A percentile compares a stretch with the other conserved stretches of the same genome.
Conservation (phyloP, 2,113 vertebrate species). For the Alligator mississippiensis region DNA sequence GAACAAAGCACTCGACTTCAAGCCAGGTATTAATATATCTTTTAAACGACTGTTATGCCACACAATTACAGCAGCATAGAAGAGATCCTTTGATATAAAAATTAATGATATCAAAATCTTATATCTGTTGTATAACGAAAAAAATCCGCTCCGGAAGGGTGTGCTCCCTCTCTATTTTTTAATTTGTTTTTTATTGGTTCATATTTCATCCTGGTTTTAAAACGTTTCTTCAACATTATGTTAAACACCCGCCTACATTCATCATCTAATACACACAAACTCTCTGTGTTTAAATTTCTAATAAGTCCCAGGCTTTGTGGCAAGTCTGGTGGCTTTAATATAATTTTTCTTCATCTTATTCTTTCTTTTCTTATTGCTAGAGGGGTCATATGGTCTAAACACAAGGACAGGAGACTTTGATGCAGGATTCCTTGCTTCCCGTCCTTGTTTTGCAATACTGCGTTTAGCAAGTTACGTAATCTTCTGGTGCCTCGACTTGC, state of each 20-base stretch:
- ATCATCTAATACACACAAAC: constrained; percentile 23
- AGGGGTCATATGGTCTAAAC: background rate
- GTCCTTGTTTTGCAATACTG: constrained; percentile 12
- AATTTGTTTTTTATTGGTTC: background rate
- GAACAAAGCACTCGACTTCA: background rate
- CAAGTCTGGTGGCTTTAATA: constrained; percentile 11
- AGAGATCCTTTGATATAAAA: background rate
- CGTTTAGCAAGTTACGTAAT: background rate
- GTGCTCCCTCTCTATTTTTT: background rate
- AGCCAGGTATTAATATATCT: background rate
- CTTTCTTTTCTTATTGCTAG: background rate
- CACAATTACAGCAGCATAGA: background rate
- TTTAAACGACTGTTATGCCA: background rate
- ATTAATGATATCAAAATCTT: background rate
- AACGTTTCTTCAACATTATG: constrained; percentile 16
- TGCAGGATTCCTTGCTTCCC: constrained; percentile 50
- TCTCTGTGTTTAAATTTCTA: constrained; percentile 11
- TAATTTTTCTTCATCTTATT: background rate
- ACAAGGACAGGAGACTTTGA: background rate
- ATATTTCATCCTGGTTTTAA: background rate
- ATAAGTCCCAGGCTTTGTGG: background rate
- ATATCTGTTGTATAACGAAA: background rate
- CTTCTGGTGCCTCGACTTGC: constrained; percentile 62
- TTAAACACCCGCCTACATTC: constrained; percentile 12
- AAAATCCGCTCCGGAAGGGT: background rate